Base-by-base conservation (phyloP, 1,140 invertebrate genomes). In the Pseudomyrmex pallidus region DNA sequence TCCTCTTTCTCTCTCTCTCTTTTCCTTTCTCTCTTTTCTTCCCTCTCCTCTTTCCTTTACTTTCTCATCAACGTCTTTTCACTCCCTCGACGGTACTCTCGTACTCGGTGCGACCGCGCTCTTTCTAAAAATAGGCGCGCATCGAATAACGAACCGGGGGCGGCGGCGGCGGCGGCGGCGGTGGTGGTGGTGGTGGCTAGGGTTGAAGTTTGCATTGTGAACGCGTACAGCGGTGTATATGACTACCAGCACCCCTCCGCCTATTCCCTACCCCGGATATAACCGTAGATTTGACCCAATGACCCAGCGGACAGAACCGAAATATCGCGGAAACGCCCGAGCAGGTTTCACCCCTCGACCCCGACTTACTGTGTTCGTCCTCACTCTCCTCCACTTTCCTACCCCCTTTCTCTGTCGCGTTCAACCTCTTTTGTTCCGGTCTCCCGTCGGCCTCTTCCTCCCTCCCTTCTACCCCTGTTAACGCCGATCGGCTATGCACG, bases 91-190 rank as follows among this genome's bases (percentile, higher is more conserved):
- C 35, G 52, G 8, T 74, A 48, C 63, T 77, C 68, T 74, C 20
- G 52, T 76, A 72, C 82, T 68, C 82, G 56, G 72, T 67, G 62
- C 68, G 74, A 78, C 74, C 64, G 82, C 57, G 73, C 57, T 80
- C 57, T 85, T 88, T 92, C 92, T 93, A 93, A 93, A 93, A 93
- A 93, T 93, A 93, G 91, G 74, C 83, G 83, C 67, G 87, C 91
- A 91, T 91, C 89, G 89, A 91, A 90, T 90, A 89, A 90, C 82
- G 91, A 88, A 86, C 83, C 83, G 88, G 88, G 74, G 61, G 68
- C 56, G 48, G 80, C 44, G 22, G 61, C 52, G 48, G 64, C 64
- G 54, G 44, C n/a, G 62, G 9, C 12, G 50, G 50, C 12, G 56
- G 44, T 17, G 56, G 54, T 9, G 17, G 74, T 25, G 72, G 50